These are phyloP conservation scores for Nycticebus coucang DNA, from an alignment of 2,113 vertebrate genomes.

Conservation along the genomic window DNA sequence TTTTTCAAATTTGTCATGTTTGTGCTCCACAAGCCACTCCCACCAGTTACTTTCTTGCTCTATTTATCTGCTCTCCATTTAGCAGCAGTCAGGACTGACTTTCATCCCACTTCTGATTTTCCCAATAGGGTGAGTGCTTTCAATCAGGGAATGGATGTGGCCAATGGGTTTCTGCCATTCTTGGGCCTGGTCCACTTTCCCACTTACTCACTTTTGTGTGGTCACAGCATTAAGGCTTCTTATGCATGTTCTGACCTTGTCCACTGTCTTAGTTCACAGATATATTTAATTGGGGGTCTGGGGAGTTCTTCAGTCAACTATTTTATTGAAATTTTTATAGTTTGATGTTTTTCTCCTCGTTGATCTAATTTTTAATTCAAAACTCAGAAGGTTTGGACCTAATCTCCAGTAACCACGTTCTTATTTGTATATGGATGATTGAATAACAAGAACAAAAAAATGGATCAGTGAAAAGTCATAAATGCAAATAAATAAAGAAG, in stretches of 20 bases:
- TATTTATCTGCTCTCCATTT: background rate
- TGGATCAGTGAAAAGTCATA: background rate
- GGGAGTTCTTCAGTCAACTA: background rate
- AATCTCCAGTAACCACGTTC: background rate
- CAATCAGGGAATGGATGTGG: background rate
- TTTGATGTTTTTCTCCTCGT: background rate
- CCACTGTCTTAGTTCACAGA: background rate
- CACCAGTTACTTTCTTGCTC: background rate
- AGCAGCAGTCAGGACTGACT: background rate
- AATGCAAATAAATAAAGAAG: background rate
- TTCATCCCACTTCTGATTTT: background rate
- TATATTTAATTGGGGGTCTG: background rate
- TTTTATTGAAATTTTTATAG: background rate
- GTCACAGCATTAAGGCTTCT: background rate
- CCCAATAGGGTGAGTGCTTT: background rate
- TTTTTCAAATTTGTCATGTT: background rate
- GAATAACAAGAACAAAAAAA: background rate
- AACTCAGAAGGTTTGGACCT: background rate
- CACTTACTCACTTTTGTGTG: too few relatives aligned
- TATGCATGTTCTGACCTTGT: background rate
- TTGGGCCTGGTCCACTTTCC: too few relatives aligned
- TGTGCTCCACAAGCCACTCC: background rate
- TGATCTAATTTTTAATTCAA: background rate
- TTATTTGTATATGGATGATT: background rate
- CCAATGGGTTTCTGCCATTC: background rate